A percentile compares a stretch with the other conserved stretches of the same genome.
Conservation (phyloP, 1,140 invertebrate species). For the Drosophila ficusphila region DNA sequence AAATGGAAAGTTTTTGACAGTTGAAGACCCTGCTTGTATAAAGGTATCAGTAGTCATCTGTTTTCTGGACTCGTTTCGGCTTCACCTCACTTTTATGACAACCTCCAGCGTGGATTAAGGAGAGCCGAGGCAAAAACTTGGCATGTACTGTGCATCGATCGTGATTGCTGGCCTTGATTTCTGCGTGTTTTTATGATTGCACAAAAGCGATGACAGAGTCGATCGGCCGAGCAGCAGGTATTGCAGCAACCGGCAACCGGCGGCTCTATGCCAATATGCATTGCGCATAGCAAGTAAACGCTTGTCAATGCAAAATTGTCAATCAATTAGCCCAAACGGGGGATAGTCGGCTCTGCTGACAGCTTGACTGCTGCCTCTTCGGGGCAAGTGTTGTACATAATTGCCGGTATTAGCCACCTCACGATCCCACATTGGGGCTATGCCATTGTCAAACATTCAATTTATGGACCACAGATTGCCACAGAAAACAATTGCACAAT, state of each 20-base stretch:
- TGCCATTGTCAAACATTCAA: constrained; percentile 23
- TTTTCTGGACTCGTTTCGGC: constrained; percentile 12
- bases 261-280: constrained; percentile 37
- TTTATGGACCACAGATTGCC: constrained; percentile 12
- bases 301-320: constrained; percentile 57
- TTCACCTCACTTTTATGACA: constrained; percentile 25
- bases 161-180: constrained; percentile 41
- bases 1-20: neutral
- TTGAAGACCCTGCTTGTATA: neutral
- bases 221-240: constrained; percentile 15
- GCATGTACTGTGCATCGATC: constrained; percentile 35
- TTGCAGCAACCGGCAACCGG: constrained; percentile 48
- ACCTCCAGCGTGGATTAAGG: constrained; percentile 5
- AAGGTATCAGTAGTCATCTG: neutral
- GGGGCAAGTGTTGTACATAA: constrained; percentile 40
- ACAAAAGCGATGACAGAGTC: constrained; percentile 45
- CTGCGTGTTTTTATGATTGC: constrained; percentile 46
- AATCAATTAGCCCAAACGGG: constrained; percentile 56
- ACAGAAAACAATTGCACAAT: neutral
- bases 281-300: constrained; percentile 54
- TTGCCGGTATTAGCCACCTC: constrained; percentile 24
- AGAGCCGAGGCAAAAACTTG: constrained; percentile 16
- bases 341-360: constrained; percentile 27
- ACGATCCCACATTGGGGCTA: constrained; percentile 35
- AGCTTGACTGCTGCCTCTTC: constrained; percentile 32